Base-by-base conservation (phyloP, 2,113 vertebrate genomes). In the Pholis gunnellus region DNA sequence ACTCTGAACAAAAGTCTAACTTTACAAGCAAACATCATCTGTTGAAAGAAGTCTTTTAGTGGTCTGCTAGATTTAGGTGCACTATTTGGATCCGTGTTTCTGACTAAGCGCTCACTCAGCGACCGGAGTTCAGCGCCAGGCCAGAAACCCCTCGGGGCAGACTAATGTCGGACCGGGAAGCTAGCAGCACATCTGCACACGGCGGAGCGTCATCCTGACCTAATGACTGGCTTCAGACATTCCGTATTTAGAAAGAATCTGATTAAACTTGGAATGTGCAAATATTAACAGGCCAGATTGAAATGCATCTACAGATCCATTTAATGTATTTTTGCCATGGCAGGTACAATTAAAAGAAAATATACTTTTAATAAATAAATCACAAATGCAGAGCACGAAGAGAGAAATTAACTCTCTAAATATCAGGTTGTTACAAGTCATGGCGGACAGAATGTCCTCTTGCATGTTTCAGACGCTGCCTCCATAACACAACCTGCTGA, bases 101-200 rank as follows among this genome's bases (percentile, higher is more conserved):
- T 67, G 61, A 75, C 75, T 91, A 90, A 92, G 89, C 87, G 64
- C 57, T 75, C 22, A 1, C 61, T 73, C 77, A 61, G 60, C 82
- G 50, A 85, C 72, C 71, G 81, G 75, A 73, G 72, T 29, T 22
- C 63, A 65, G 40, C 42, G 71, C 72, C 69, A 46, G 50, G 67
- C 48, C 75, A 82, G 69, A 78, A 56, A 60, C 42, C 50, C 83
- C 78, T 44, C 56, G 46, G 15, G 74, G 56, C 68, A 69, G 59
- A 75, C 46, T 78, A 46, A 78, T 66, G 68, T 69, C 75, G 52
- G 59, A 78, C 78, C 15, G 46, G 42, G 56, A 83, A 63, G 27
- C 59, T 40, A 34, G 31, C 54, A 82, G 60, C 64, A 9, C 42
- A 25, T 54, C 46, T 67, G n/a, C 10, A 56, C 52, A 73, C 81